Evolutionary conservation across 2,113 vertebrate genomes (phyloP).

Genomic region (Pyrgilauda ruficollis): DNA sequence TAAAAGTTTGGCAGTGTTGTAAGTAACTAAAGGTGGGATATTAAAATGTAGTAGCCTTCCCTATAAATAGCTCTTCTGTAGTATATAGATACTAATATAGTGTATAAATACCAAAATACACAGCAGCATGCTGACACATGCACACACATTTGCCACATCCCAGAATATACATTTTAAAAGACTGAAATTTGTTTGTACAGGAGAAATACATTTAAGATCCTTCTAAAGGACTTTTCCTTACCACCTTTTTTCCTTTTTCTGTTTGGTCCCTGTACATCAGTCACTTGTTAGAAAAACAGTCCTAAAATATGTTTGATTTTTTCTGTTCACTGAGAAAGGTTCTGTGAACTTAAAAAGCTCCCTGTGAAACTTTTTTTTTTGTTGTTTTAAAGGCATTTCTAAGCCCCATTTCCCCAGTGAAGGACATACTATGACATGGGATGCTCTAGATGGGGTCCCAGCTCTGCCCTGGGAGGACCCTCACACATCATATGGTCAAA

Average conservation of each 20-base stretch:
- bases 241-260: neutral
- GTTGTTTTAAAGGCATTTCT: neutral
- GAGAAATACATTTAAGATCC: neutral
- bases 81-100: neutral
- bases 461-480: neutral
- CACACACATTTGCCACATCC: fast-evolving
- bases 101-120: neutral
- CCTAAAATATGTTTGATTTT: neutral
- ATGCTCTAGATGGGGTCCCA: neutral
- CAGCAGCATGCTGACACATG: neutral
- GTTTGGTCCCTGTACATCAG: neutral
- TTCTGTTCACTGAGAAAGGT: neutral
- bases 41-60: neutral
- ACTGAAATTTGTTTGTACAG: neutral
- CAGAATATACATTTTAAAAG: neutral
- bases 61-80: neutral
- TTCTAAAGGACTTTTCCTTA: neutral
- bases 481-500: fast-evolving
- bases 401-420: fast-evolving
- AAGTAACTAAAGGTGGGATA: neutral
- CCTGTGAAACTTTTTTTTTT: neutral
- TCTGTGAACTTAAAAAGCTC: neutral
- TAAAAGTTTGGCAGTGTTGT: neutral
- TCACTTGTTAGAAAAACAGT: neutral
- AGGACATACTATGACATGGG: fast-evolving